These are phyloP conservation scores for Trematocara variabile DNA, from an alignment of 2,113 vertebrate genomes.

Conservation along the genomic window DNA sequence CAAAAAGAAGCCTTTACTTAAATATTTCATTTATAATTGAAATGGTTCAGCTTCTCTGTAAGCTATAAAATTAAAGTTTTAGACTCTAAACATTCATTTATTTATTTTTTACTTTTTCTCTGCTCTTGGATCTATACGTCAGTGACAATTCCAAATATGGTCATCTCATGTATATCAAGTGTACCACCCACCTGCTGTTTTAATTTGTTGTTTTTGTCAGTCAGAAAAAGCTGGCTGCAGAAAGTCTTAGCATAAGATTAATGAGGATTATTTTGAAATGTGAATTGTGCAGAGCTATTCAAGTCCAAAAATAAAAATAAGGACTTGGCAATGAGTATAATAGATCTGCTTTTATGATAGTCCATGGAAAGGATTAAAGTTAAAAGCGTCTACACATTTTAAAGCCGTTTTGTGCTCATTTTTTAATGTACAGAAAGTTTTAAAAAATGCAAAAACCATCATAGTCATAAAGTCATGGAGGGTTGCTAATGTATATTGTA, in stretches of 20 bases:
- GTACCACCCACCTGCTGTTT: not conserved
- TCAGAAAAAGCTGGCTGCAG: not conserved
- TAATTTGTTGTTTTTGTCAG: not conserved
- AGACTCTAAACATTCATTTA: not conserved
- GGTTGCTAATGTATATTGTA: not conserved
- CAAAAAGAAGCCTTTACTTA: not conserved
- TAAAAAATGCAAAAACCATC: not conserved
- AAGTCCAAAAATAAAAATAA: accelerated
- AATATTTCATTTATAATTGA: not conserved
- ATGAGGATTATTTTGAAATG: not conserved
- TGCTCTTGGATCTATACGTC: not conserved
- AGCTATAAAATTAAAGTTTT: not conserved
- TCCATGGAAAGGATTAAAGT: not conserved
- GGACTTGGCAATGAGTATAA: not conserved
- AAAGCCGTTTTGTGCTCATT: accelerated
- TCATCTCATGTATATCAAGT: not conserved
- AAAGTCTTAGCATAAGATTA: not conserved
- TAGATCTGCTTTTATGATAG: not conserved
- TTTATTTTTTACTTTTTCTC: not conserved
- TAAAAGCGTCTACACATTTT: not conserved
- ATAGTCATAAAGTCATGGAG: not conserved
- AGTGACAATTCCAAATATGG: not conserved
- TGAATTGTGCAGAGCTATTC: not conserved
- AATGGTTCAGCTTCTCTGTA: accelerated
- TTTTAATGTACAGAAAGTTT: not conserved